phyloP scores from a whole-genome alignment of 2,888 invertebrate genomes.

The Drosophila demipolita region DNA sequence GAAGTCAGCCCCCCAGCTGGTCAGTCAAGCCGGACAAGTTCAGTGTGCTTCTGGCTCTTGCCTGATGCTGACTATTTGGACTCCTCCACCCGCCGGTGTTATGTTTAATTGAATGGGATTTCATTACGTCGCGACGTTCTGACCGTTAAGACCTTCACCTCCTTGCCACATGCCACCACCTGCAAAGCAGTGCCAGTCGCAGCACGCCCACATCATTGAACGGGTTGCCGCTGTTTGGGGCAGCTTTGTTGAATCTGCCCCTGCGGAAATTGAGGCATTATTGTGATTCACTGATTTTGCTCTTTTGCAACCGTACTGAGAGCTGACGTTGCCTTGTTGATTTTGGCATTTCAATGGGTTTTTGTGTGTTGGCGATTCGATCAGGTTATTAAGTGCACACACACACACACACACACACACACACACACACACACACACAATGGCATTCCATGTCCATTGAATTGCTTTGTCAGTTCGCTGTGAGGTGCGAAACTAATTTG shows the following conservation, averaged over 20 bases:
- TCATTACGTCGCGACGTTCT: conserved; percentile 70
- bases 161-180: not conserved
- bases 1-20: conserved; percentile 44
- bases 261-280: conserved; percentile 82
- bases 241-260: conserved; percentile 29
- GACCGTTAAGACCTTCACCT: conserved; percentile 21
- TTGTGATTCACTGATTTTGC: conserved; percentile 78
- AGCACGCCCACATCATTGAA: conserved; percentile 41
- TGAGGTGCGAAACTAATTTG: conserved; percentile 81
- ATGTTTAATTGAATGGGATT: conserved; percentile 80
- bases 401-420: conserved; percentile 30
- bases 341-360: conserved; percentile 79
- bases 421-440: conserved; percentile 8
- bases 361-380: conserved; percentile 78
- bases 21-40: conserved; percentile 31
- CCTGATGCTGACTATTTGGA: conserved; percentile 7
- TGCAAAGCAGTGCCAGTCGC: conserved; percentile 26
- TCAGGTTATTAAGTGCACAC: conserved; percentile 81
- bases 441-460: conserved; percentile 65
- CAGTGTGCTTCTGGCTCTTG: conserved; percentile 9
- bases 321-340: conserved; percentile 68
- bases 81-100: conserved; percentile 37
- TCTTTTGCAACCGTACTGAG: conserved; percentile 43
- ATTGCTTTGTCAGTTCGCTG: conserved; percentile 69
- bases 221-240: conserved; percentile 18